phyloP scores from a whole-genome alignment of 2,113 vertebrate genomes.

The Malurus alboscapulatus region DNA sequence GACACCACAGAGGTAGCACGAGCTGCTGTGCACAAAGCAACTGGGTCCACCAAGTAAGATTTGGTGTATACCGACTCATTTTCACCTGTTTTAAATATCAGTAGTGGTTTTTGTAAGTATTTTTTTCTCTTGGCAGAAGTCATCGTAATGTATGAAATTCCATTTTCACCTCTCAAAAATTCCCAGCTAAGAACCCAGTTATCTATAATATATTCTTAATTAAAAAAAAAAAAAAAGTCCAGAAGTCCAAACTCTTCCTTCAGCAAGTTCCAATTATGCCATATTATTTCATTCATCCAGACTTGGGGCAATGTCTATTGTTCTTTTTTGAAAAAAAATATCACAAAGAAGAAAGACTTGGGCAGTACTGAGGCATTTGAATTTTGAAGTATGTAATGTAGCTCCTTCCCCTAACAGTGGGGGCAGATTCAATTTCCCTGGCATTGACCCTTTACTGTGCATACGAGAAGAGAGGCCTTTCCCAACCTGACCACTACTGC shows the following conservation, averaged over 20 bases:
- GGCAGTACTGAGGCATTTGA: not conserved
- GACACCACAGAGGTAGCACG: not conserved
- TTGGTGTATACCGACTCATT: not conserved
- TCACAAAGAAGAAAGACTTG: not conserved
- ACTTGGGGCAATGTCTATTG: not conserved
- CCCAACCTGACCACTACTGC: rapidly evolving
- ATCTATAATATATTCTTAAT: not conserved
- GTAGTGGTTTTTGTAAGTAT: not conserved
- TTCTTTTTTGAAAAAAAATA: not conserved
- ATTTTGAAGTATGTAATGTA: not conserved
- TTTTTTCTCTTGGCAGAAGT: not conserved
- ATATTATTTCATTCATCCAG: not conserved
- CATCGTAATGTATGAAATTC: not conserved
- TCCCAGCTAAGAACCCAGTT: not conserved
- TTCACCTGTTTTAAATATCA: not conserved
- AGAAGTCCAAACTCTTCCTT: not conserved
- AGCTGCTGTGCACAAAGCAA: not conserved
- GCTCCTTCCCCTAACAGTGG: not conserved
- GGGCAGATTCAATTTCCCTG: not conserved
- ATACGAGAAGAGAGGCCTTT: not conserved
- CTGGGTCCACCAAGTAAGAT: not conserved
- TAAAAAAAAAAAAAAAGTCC: not conserved
- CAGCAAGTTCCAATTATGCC: not conserved
- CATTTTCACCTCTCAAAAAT: not conserved
- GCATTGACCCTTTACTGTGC: not conserved